phyloP scores from a whole-genome alignment of 2,797 vertebrate species.

The Sebastolobus alascanus region DNA sequence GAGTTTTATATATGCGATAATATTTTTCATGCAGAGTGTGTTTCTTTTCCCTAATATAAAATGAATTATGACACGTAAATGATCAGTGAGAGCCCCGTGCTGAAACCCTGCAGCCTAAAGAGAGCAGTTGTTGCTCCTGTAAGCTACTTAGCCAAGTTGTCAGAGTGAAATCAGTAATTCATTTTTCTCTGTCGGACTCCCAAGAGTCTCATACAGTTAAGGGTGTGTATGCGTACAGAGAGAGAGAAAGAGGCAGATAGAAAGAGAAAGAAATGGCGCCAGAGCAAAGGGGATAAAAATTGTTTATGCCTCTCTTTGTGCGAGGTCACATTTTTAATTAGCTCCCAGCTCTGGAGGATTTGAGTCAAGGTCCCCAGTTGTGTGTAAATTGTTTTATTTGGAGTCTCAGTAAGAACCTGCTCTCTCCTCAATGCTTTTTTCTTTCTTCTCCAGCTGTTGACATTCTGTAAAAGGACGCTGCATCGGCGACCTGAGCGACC shows the following conservation, averaged over 20 bases:
- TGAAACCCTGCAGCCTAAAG: slow-evolving; percentile 8
- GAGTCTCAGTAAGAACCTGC: slow-evolving; percentile 52
- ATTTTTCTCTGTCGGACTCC: slow-evolving; percentile 32
- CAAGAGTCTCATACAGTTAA: slow-evolving; percentile 22
- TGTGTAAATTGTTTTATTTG: slow-evolving; percentile 76
- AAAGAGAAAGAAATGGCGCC: slow-evolving; percentile 29
- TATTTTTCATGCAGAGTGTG: not conserved
- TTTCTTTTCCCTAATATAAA: not conserved
- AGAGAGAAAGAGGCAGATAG: slow-evolving; percentile 3
- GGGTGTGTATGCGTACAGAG: slow-evolving; percentile 1
- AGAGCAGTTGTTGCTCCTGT: slow-evolving; percentile 27
- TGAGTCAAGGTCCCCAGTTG: slow-evolving; percentile 56
- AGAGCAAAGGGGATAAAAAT: slow-evolving; percentile 53
- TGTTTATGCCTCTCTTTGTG: slow-evolving; percentile 61
- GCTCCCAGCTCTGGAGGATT: slow-evolving; percentile 65
- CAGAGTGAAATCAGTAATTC: slow-evolving; percentile 47
- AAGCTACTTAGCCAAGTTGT: slow-evolving; percentile 43
- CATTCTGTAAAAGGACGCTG: slow-evolving; percentile 31
- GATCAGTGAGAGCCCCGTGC: not conserved
- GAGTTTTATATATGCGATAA: not conserved
- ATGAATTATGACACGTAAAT: not conserved
- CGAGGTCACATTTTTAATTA: slow-evolving; percentile 78
- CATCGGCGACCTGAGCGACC: slow-evolving; percentile 11
- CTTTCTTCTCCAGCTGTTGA: slow-evolving; percentile 33
- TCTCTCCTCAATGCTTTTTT: slow-evolving; percentile 26